Base-by-base conservation (phyloP, 2,113 vertebrate genomes). In the Eira barbara region DNA sequence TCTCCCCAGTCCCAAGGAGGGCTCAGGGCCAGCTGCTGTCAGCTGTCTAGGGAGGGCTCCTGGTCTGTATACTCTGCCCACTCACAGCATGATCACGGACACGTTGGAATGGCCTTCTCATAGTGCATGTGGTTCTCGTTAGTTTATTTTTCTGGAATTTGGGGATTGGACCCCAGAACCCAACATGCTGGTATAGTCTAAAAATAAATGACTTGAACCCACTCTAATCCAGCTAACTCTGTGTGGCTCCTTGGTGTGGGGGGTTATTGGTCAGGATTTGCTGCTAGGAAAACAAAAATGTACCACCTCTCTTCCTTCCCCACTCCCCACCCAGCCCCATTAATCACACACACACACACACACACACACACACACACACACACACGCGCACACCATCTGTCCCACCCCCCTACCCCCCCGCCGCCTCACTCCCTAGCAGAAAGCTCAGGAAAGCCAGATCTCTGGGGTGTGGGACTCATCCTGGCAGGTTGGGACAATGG, bases 191-290 rank as follows among this genome's bases (percentile, higher is more conserved):
- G 89, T 98, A 96, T 83, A 78, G 17, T 97, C 84, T 97, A 88
- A 98, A 98, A 98, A 98, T 97, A 97, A 87, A 98, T 87, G 97
- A 97, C 25, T 94, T 76, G 83, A 98, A 93, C 97, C 81, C 92
- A 94, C 47, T 96, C 83, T 90, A 94, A 67, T 96, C 94, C 94
- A 97, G 91, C 23, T 96, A 96, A 96, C 57, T 96, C 82, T 74
- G 87, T 98, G 92, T 98, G 95, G 91, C 96, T 98, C 97, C 92
- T 96, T 98, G 98, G 59, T 94, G 91, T 96, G 78, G 96, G 94
- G 91, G 89, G 95, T 97, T 92, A 52, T 61, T 36, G 94, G 95
- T 93, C 57, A 97, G 63, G 82, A 89, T 79, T 95, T 96, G 67
- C 93, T 73, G 0, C 87, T 93, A 4, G 25, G 25, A 73, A 94